A percentile compares a stretch with the other conserved stretches of the same genome.
These are phyloP conservation scores for Betta splendens DNA, from an alignment of 2,797 vertebrate species.

Conservation along the genomic window DNA sequence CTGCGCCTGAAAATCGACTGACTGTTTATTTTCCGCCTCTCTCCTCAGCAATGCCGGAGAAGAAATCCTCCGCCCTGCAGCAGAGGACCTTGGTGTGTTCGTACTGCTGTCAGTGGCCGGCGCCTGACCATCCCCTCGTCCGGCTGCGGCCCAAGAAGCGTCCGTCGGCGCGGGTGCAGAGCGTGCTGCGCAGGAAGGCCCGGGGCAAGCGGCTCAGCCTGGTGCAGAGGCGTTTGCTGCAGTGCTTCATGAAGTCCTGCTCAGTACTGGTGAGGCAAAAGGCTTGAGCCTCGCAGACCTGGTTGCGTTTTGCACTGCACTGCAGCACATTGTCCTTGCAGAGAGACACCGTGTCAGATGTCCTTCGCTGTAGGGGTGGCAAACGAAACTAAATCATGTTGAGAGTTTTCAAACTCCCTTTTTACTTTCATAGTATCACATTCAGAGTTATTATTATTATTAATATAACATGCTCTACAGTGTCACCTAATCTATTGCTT, in stretches of 20 bases:
- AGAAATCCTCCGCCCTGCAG: conserved; percentile 35
- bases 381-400: background rate
- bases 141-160: conserved; percentile 86
- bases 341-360: conserved; percentile 3
- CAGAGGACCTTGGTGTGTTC: conserved; percentile 75
- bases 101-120: conserved; percentile 88
- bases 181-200: conserved; percentile 80
- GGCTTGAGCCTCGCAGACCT: conserved; percentile 3
- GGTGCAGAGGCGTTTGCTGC: conserved; percentile 84
- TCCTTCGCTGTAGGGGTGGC: background rate
- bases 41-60: conserved; percentile 32
- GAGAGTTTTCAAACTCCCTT: too few relatives aligned
- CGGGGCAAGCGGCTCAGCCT: conserved; percentile 82
- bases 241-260: conserved; percentile 83
- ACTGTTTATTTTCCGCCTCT: background rate
- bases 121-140: conserved; percentile 81
- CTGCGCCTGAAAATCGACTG: background rate
- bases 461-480: conserved; percentile 6
- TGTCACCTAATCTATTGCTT: conserved; percentile 16
- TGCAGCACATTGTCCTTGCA: conserved; percentile 36
- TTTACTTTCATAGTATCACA: too few relatives aligned
- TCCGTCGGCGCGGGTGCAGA: conserved; percentile 80
- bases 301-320: conserved; percentile 16
- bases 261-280: conserved; percentile 85
- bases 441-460: too few relatives aligned